Base-by-base conservation (phyloP, 2,888 invertebrate species). In the Gymnocheta viridis region DNA sequence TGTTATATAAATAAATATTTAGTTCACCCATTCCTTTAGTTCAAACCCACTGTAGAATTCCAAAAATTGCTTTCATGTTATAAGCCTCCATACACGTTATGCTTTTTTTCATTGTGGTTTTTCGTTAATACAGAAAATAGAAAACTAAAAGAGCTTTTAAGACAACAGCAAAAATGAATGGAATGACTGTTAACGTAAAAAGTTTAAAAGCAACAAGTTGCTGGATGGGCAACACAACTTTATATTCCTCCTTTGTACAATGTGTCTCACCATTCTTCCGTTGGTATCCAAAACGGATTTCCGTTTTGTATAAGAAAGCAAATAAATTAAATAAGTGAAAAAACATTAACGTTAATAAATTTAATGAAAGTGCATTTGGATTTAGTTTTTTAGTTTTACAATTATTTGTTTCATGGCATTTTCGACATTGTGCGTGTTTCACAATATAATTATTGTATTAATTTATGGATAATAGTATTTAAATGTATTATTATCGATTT, bases 231-330 rank as follows among this genome's bases (percentile, higher is more conserved):
- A 56, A 6, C 41, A 62, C 41, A 62, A 22, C 14, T 60, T 27
- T 22, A 4, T 56, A 22, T 6, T 35, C 35, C 22, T 27, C 27
- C 35, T 9, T 10, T 64, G 2, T 14, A 10, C 17, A 32, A 10
- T 56, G 14, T 67, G 58, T 44, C 3, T 56, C 24, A 14, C 35
- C 9, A 27, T 38, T 56, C 12, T 66, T 19, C 35, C 47, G 10
- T 35, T 73, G 27, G 27, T 62, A 29, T 49, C 24, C 19, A 60
- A 49, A 67, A 35, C 82, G 82, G 82, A 79, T 70, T 64, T 82
- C 78, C 73, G 62, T 17, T 74, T 12, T 74, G 17, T 35, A 29
- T 12, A 82, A 49, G 38, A 72, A 38, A 58, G 44, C 51, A 54
- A 54, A 54, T 32, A 64, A 67, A 64, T 14, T 10, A 29, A 14